Evolutionary conservation across 2,888 invertebrate species (phyloP).

Genomic region (Agonopterix alstromeriana): DNA sequence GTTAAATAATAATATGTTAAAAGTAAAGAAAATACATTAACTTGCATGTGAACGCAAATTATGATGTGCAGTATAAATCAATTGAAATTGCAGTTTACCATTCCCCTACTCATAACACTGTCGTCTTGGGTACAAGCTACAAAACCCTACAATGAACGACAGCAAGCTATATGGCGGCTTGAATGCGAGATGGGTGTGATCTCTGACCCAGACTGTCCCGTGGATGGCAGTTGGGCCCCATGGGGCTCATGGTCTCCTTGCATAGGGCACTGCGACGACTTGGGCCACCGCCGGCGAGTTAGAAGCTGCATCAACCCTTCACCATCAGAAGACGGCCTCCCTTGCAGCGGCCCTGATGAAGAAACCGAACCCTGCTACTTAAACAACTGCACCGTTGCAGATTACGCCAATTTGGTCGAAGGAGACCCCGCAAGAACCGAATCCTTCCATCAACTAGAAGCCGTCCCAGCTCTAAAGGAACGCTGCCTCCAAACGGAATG

Average conservation of each 20-base stretch:
- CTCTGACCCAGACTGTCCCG: slow-evolving; percentile 52
- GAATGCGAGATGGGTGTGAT: slow-evolving; percentile 62
- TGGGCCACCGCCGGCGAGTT: slow-evolving; percentile 49
- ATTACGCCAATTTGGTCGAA: slow-evolving; percentile 47
- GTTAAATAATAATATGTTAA: no score
- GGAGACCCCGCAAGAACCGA: slow-evolving; percentile 45
- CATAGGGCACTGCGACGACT: slow-evolving; percentile 60
- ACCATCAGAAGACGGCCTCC: slow-evolving; percentile 54
- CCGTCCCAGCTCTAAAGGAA: slow-evolving; percentile 55
- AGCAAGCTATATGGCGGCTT: slow-evolving; percentile 51
- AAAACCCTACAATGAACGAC: slow-evolving; percentile 40
- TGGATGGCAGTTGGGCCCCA: slow-evolving; percentile 67
- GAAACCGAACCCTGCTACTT: slow-evolving; percentile 56
- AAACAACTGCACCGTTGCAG: slow-evolving; percentile 52
- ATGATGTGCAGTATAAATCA: background rate
- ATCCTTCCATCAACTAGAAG: slow-evolving; percentile 52
- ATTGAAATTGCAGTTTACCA: background rate
- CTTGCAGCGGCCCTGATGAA: slow-evolving; percentile 53
- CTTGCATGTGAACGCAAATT: no score
- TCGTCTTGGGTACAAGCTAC: slow-evolving; percentile 20
- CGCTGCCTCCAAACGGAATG: slow-evolving; percentile 63
- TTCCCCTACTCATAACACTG: background rate
- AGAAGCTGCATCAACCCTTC: slow-evolving; percentile 63
- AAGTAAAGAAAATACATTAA: no score
- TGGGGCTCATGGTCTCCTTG: slow-evolving; percentile 68